These are phyloP conservation scores for Argopecten irradians DNA, from an alignment of 1,140 invertebrate species.

Conservation along the genomic window DNA sequence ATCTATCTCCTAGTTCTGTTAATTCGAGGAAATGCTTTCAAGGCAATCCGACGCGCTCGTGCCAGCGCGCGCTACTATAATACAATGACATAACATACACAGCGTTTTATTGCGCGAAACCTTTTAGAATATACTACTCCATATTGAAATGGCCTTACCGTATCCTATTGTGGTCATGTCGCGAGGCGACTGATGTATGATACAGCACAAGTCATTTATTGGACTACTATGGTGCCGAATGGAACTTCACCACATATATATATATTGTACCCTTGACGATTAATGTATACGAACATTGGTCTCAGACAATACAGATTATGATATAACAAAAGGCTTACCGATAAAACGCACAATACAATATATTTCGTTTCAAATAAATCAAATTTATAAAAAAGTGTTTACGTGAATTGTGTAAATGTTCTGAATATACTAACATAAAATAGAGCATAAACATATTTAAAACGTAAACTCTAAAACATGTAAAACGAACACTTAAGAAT, in stretches of 20 bases:
- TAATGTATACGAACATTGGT: neutral
- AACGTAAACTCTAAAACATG: neutral
- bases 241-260: neutral
- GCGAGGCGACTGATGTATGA: neutral
- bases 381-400: neutral
- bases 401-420: neutral
- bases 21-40: neutral
- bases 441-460: neutral
- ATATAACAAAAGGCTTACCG: neutral
- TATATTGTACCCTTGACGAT: neutral
- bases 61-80: neutral
- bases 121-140: neutral
- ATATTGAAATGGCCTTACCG: neutral
- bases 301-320: neutral
- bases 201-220: neutral
- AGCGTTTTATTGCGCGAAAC: constrained; percentile 2
- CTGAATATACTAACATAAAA: neutral
- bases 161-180: neutral
- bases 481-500: too few species aligned
- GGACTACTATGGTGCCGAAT: neutral
- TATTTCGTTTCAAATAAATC: neutral
- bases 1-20: neutral
- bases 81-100: neutral
- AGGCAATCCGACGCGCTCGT: neutral
- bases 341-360: neutral